Evolutionary conservation across 2,797 vertebrate genomes (phyloP).

Genomic region (Pelodytes ibericus): DNA sequence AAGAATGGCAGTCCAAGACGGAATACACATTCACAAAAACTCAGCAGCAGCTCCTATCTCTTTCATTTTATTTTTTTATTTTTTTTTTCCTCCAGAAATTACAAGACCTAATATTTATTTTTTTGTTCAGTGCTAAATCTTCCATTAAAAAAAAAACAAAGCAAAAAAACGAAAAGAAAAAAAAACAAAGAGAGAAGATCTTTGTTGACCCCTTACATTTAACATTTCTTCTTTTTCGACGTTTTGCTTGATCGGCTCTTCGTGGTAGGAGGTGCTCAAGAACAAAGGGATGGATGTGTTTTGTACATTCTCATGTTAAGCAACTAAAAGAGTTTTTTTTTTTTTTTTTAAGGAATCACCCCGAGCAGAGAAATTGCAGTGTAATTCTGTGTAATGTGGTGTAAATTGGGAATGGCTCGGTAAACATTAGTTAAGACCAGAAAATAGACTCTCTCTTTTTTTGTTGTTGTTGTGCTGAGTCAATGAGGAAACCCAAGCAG

Average conservation of each 20-base stretch:
- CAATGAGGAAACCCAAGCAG: slow-evolving; percentile 31
- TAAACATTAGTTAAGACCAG: slow-evolving; percentile 20
- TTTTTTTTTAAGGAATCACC: slow-evolving; percentile 52
- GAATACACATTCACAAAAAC: slow-evolving; percentile 8
- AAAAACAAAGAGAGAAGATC: too few species aligned
- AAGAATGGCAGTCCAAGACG: slow-evolving; percentile 25
- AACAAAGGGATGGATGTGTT: slow-evolving; percentile 37
- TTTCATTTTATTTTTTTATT: too few species aligned
- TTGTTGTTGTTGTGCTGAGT: slow-evolving; percentile 38
- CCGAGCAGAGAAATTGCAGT: slow-evolving; percentile 54
- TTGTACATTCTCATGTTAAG: slow-evolving; percentile 50
- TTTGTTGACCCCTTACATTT: slow-evolving; percentile 33
- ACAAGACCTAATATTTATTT: slow-evolving; percentile 23
- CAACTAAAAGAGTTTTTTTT: slow-evolving; percentile 47
- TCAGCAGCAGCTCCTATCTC: too few species aligned
- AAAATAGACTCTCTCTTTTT: slow-evolving; percentile 19
- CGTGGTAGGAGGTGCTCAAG: slow-evolving; percentile 10
- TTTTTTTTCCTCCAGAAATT: slow-evolving; percentile 19
- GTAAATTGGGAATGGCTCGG: slow-evolving; percentile 30
- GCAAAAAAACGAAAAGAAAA: too few species aligned
- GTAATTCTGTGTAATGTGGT: slow-evolving; percentile 53
- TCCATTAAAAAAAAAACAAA: slow-evolving; percentile 18
- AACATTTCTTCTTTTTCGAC: slow-evolving; percentile 4
- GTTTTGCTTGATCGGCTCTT: slow-evolving; percentile 17
- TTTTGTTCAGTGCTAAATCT: slow-evolving; percentile 12